phyloP scores from a whole-genome alignment of 2,113 vertebrate species.

The Brachypodius melanocephalos region DNA sequence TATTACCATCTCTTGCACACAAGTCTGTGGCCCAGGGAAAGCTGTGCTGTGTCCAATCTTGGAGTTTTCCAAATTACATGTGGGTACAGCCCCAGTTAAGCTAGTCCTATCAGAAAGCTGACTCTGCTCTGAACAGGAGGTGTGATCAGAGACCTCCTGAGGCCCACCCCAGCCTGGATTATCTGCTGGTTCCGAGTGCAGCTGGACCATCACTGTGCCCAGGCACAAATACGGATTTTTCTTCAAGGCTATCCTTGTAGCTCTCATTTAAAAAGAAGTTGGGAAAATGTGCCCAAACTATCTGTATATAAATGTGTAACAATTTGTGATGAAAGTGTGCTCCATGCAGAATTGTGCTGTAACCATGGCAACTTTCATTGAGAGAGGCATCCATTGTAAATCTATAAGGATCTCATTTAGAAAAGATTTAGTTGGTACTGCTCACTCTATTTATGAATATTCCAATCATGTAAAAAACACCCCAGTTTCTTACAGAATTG shows the following conservation, averaged over 20 bases:
- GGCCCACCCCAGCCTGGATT: neutral
- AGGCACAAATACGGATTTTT: neutral
- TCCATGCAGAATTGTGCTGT: constrained; percentile 8
- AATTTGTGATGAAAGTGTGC: constrained; percentile 6
- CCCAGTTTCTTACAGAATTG: neutral
- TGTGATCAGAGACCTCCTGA: neutral
- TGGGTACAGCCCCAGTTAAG: neutral
- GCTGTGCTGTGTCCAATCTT: neutral
- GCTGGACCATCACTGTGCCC: neutral
- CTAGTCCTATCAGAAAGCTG: neutral
- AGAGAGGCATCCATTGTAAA: constrained; percentile 24
- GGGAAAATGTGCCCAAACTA: neutral
- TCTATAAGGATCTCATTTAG: constrained; percentile 6
- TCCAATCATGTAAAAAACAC: constrained; percentile 10
- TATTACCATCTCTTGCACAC: neutral
- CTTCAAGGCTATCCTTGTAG: neutral
- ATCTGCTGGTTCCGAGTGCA: neutral
- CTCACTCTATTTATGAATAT: constrained; percentile 20
- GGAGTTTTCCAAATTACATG: neutral
- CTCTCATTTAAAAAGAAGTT: neutral
- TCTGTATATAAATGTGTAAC: constrained; percentile 15
- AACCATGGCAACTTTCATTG: constrained; percentile 42
- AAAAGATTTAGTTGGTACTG: constrained; percentile 7
- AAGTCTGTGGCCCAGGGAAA: neutral
- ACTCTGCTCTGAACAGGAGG: neutral